Base-by-base conservation (phyloP, 2,888 invertebrate species). In the Coecobrya sp. region DNA sequence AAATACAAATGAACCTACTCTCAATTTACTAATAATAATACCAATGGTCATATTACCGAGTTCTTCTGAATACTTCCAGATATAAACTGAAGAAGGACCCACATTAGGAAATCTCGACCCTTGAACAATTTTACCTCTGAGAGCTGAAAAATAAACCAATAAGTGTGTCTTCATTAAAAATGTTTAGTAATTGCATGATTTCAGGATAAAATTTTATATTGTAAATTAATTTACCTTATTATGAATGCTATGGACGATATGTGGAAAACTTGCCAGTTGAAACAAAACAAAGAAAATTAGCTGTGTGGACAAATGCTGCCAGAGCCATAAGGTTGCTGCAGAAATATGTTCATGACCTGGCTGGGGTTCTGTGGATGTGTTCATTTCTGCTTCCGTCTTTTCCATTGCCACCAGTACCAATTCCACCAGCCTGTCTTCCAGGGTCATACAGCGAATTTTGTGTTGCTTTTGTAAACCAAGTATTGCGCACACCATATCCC, bases 71-170 rank as follows among this genome's bases (percentile, higher is more conserved):
- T 99, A 95, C 98, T 99, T 81, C 99, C 99, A 0, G 99, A 99
- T 95, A 99, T 98, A 95, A 99, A 99, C 96, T 99, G 99, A 68
- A 99, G 96, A 22, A 99, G 96, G 25, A 99, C 98, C 99, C 99
- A 99, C 99, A 99, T 99, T n/a, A 99, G 96, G 95, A 99, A 99
- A 96, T 99, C 99, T 79, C 99, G 96, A 0, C 99, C 99, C 96
- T 98, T 98, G 92, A 98, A 97, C 95, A 99, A 96, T 95, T 98
- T 98, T 94, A 97, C 96, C 8, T 97, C 97, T 68, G 97, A 97
- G 55, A 98, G 96, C 97, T 97, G 94, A 85, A 87, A 73, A 85
- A 70, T 16, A 65, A 22, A 90, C n/a, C 8, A 52, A 52, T n/a
- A n/a, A n/a, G n/a, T n/a, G n/a, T n/a, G n/a, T n/a, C n/a, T n/a